Conservation (phyloP, 2,888 invertebrate genomes). For the Hemistola chrysoprasaria region DNA sequence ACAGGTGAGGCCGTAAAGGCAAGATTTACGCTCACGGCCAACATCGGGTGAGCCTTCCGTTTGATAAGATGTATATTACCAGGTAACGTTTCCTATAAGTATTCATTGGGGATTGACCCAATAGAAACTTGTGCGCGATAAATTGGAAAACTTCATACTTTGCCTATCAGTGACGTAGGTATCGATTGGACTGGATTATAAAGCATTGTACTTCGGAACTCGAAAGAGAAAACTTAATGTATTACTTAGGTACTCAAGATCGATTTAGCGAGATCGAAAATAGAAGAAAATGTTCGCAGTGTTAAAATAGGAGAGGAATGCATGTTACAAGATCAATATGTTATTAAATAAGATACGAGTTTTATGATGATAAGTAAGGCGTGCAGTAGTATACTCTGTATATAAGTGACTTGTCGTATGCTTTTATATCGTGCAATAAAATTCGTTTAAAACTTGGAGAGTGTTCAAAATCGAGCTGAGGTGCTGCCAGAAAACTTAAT, state of each 20-base stretch:
- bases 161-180: slow-evolving; percentile 39
- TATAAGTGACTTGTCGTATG: slow-evolving; percentile 40
- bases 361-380: too few species aligned
- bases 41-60: slow-evolving; percentile 63
- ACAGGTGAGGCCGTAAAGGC: slow-evolving; percentile 81
- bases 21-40: slow-evolving; percentile 77
- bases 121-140: slow-evolving; percentile 55
- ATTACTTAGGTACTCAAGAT: slow-evolving; percentile 46
- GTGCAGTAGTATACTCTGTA: too few species aligned
- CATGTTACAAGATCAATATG: too few species aligned
- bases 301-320: slow-evolving; percentile 47
- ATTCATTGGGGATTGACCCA: slow-evolving; percentile 66
- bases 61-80: slow-evolving; percentile 79
- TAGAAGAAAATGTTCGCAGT: slow-evolving; percentile 45
- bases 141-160: slow-evolving; percentile 61
- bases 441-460: slow-evolving; percentile 71
- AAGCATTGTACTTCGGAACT: slow-evolving; percentile 38
- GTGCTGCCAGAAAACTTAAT: slow-evolving; percentile 53
- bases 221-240: slow-evolving; percentile 47
- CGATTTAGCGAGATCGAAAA: slow-evolving; percentile 41
- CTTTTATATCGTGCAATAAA: slow-evolving; percentile 64
- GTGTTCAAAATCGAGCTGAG: slow-evolving; percentile 54
- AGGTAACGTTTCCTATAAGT: slow-evolving; percentile 65
- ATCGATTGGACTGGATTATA: slow-evolving; percentile 30
- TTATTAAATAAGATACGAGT: too few species aligned